Conservation (phyloP, 1,140 invertebrate genomes). For the Paraescarpia echinospica region DNA sequence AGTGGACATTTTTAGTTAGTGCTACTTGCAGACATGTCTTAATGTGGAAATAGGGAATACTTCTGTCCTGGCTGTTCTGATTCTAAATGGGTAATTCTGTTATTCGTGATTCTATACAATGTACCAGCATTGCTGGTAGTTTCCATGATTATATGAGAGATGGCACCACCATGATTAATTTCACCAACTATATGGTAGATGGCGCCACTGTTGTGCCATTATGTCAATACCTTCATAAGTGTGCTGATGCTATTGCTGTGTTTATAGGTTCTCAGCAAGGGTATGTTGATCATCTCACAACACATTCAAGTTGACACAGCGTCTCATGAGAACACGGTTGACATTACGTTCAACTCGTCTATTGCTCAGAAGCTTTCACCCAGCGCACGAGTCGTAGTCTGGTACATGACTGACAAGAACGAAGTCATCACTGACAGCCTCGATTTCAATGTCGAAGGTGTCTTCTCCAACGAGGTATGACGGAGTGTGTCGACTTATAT, state of each 20-base stretch:
- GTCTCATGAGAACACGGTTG: neutral
- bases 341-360: neutral
- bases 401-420: conserved; percentile 68
- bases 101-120: no score
- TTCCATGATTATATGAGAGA: no score
- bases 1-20: no score
- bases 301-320: neutral
- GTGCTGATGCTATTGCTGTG: neutral
- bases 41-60: no score
- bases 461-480: conserved; percentile 65
- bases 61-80: no score
- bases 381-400: conserved; percentile 76
- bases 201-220: no score
- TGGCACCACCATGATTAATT: no score
- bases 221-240: neutral
- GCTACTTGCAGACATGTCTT: no score
- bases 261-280: conserved; percentile 13
- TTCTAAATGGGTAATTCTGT: no score
- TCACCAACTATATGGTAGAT: no score
- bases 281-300: neutral
- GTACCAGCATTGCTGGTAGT: no score
- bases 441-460: conserved; percentile 75
- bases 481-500: neutral
- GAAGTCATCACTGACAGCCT: conserved; percentile 84
- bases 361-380: conserved; percentile 76